Evolutionary conservation across 2,113 vertebrate genomes (phyloP).

Genomic region (Gallinago media): DNA sequence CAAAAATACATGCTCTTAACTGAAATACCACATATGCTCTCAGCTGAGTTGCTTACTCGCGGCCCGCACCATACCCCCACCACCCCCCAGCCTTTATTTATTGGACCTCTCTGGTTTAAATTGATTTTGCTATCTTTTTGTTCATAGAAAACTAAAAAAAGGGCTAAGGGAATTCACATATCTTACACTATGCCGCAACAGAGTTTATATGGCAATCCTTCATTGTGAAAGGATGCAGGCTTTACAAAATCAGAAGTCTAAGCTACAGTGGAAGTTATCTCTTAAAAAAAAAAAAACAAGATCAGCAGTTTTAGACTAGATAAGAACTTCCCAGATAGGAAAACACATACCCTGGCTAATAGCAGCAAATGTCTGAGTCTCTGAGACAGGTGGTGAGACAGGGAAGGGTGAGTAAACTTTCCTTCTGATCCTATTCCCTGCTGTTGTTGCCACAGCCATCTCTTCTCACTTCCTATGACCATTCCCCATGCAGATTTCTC

Average conservation of each 20-base stretch:
- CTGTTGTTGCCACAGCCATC: not conserved
- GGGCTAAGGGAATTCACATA: not conserved
- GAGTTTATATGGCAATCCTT: slow-evolving; percentile 42
- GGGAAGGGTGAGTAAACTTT: not conserved
- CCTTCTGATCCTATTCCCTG: not conserved
- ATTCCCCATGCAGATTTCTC: not conserved
- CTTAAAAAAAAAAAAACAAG: not conserved
- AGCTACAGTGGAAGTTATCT: not conserved
- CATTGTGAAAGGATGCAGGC: slow-evolving; percentile 39
- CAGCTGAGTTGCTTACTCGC: not conserved
- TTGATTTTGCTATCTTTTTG: slow-evolving; percentile 53
- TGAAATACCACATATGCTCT: not conserved
- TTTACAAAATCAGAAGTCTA: slow-evolving; percentile 41
- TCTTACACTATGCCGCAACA: not conserved
- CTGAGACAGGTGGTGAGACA: slow-evolving; percentile 6
- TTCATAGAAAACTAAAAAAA: not conserved
- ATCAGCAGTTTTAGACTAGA: slow-evolving; percentile 23
- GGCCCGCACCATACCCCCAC: too few relatives aligned
- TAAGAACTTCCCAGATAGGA: slow-evolving; percentile 11
- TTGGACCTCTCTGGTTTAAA: slow-evolving; percentile 16
- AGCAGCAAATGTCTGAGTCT: not conserved
- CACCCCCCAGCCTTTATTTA: not conserved
- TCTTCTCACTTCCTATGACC: not conserved
- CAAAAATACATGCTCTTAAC: not conserved
- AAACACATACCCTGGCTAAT: not conserved